Evolutionary conservation across 2,113 vertebrate species (phyloP).

Genomic region (Petaurus breviceps): DNA sequence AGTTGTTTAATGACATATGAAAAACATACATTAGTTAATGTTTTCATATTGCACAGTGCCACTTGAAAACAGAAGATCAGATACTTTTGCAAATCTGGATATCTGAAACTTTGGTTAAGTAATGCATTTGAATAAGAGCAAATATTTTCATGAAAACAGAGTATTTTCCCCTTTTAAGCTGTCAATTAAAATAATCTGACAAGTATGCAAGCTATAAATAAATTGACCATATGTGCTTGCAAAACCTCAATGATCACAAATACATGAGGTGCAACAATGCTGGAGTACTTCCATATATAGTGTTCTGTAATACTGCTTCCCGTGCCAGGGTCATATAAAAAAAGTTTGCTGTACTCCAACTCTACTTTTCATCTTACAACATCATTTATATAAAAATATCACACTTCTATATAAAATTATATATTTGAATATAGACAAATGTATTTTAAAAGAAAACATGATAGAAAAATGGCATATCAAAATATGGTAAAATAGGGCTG

Average conservation of each 20-base stretch:
- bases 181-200: constrained; percentile 3
- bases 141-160: constrained; percentile 42
- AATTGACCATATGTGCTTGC: background rate
- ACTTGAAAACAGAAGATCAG: constrained; percentile 49
- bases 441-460: constrained; percentile 83
- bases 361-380: constrained; percentile 79
- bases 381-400: constrained; percentile 87
- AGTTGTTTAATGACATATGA: constrained; percentile 25
- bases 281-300: background rate
- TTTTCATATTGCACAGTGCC: constrained; percentile 10
- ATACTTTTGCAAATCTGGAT: constrained; percentile 56
- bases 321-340: constrained; percentile 76
- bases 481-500: constrained; percentile 84
- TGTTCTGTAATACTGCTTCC: constrained; percentile 78
- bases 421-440: constrained; percentile 41
- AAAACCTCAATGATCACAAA: background rate
- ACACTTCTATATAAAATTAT: constrained; percentile 86
- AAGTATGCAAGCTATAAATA: background rate
- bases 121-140: constrained; percentile 58
- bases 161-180: constrained; percentile 19
- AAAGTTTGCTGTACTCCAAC: constrained; percentile 63
- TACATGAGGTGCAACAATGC: background rate
- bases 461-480: constrained; percentile 86
- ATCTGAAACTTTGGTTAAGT: constrained; percentile 76
- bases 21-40: constrained; percentile 39